phyloP scores from a whole-genome alignment of 2,797 vertebrate genomes.

The Falco berigora region DNA sequence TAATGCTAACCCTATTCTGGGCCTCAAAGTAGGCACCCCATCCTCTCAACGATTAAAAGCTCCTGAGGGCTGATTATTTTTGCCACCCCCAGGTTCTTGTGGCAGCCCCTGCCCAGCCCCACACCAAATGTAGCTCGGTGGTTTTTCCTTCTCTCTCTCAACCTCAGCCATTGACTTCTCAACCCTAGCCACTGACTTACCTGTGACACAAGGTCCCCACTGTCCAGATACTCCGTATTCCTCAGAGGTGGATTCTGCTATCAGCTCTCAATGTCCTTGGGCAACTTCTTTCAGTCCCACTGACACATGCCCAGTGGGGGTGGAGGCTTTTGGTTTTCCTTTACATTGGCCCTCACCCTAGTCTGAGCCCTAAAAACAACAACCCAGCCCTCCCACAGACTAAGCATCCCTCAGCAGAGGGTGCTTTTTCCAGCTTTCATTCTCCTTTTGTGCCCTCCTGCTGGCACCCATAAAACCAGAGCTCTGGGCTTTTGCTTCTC shows the following conservation, averaged over 20 bases:
- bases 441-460: not conserved
- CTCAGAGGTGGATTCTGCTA: not conserved
- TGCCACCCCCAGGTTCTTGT: not conserved
- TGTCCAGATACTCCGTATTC: not conserved
- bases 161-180: not conserved
- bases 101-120: not conserved
- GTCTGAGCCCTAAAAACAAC: not conserved
- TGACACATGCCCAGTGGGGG: not conserved
- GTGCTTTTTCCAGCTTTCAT: not conserved
- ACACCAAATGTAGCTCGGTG: not conserved
- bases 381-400: not conserved
- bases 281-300: not conserved
- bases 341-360: not conserved
- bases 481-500: not conserved
- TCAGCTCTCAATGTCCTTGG: not conserved
- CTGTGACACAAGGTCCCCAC: not conserved
- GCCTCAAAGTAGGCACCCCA: not conserved
- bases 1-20: not conserved
- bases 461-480: not conserved
- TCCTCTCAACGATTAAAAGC: not conserved
- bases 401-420: not conserved
- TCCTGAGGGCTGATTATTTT: not conserved
- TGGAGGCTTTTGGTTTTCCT: not conserved
- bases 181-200: not conserved
- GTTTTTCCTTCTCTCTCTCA: not conserved